Percentiles rank a stretch among this genome's conserved stretches.
Conservation (phyloP, 2,113 vertebrate genomes). For the Brachypodius melanocephalos region DNA sequence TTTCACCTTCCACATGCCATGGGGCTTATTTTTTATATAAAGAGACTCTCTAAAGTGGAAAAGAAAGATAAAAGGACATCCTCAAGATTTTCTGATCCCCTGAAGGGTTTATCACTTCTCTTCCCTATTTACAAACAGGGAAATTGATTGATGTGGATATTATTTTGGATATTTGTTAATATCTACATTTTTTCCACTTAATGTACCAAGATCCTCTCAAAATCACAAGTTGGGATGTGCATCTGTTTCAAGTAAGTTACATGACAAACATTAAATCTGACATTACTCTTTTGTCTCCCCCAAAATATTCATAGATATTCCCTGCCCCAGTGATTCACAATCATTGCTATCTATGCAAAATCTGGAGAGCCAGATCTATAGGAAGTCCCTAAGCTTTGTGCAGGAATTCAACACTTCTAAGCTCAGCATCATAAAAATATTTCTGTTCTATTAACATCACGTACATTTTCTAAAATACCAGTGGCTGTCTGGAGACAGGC, state of each 20-base stretch:
- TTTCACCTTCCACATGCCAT: neutral
- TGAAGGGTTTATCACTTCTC: neutral
- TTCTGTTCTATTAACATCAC: neutral
- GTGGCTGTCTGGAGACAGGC: neutral
- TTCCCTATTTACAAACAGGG: neutral
- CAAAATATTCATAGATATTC: slow-evolving; percentile 42
- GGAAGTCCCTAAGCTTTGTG: neutral
- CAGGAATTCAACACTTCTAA: neutral
- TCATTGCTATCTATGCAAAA: neutral
- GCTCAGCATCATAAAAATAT: neutral
- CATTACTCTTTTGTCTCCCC: neutral
- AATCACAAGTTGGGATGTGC: neutral
- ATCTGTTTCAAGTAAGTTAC: neutral
- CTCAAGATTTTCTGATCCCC: neutral
- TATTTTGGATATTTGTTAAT: neutral
- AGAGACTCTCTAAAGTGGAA: neutral
- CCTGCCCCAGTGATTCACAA: slow-evolving; percentile 9
- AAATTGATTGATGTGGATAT: neutral
- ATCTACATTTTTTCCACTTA: neutral
- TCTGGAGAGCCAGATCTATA: neutral
- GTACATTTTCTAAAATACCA: neutral
- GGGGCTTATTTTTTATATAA: neutral
- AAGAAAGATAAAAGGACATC: neutral
- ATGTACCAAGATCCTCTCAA: neutral
- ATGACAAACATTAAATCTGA: slow-evolving; percentile 41